Conservation (phyloP, 1,140 invertebrate genomes). For the Halesus radiatus region DNA sequence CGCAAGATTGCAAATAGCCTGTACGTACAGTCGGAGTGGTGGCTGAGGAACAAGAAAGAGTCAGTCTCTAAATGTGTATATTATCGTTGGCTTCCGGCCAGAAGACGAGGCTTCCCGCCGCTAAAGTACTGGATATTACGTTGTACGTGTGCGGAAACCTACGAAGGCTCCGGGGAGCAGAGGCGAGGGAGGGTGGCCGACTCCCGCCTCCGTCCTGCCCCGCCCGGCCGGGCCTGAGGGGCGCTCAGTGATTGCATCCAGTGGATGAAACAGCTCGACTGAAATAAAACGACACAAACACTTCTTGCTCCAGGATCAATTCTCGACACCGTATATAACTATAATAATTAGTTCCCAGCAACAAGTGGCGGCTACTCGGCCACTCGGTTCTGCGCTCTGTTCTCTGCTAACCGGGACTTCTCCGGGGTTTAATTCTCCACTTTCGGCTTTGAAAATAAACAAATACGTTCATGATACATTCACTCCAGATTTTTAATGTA, state of each 20-base stretch:
- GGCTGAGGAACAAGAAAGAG: conserved; percentile 37
- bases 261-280: conserved; percentile 28
- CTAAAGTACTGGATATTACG: conserved; percentile 52
- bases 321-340: conserved; percentile 23
- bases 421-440: too few species aligned
- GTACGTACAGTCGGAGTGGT: conserved; percentile 14
- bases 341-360: conserved; percentile 37
- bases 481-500: too few species aligned
- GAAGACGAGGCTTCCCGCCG: conserved; percentile 46
- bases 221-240: neutral
- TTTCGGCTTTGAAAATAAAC: too few species aligned
- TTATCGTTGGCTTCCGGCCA: conserved; percentile 55
- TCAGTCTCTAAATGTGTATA: conserved; percentile 51
- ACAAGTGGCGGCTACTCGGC: conserved; percentile 23
- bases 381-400: neutral
- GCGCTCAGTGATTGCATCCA: conserved; percentile 44
- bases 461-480: too few species aligned
- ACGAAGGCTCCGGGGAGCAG: neutral
- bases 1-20: conserved; percentile 49
- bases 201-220: too few species aligned
- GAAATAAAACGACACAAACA: conserved; percentile 43
- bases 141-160: conserved; percentile 45
- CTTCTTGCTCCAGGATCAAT: conserved; percentile 27
- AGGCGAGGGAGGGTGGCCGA: neutral
- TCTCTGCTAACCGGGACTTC: too few species aligned